Evolutionary conservation across 2,113 vertebrate species (phyloP).

Genomic region (Orcinus orca): DNA sequence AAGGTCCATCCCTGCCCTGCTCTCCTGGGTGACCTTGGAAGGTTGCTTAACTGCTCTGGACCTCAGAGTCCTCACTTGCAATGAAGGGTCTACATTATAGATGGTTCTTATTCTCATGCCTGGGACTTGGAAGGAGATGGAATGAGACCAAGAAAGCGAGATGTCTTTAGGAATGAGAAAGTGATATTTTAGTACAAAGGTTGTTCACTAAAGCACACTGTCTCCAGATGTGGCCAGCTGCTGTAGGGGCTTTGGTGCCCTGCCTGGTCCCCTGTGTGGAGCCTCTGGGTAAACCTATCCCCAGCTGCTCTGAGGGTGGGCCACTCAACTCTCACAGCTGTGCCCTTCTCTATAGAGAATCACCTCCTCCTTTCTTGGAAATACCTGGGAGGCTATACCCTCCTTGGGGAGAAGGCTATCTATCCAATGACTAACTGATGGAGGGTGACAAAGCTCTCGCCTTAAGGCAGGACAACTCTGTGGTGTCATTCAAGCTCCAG

Average conservation of each 20-base stretch:
- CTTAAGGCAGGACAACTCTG: background rate
- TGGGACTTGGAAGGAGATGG: background rate
- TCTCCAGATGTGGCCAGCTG: background rate
- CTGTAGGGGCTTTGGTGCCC: accelerated
- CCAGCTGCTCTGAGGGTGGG: background rate
- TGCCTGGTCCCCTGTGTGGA: accelerated
- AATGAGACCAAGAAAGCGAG: background rate
- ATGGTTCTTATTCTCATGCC: background rate
- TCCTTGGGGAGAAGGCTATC: background rate
- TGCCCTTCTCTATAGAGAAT: background rate
- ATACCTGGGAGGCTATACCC: background rate
- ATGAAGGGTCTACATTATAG: background rate
- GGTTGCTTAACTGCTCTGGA: background rate
- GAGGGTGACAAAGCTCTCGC: background rate
- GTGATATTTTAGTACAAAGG: background rate
- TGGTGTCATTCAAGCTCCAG: background rate
- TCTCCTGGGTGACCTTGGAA: background rate
- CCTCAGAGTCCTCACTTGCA: background rate
- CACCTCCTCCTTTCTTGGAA: background rate
- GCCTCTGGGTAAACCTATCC: no score
- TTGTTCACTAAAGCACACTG: accelerated
- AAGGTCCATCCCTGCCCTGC: background rate
- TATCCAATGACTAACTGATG: background rate
- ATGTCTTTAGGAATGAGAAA: background rate
- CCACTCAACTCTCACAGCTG: background rate